Evolutionary conservation across 2,113 vertebrate genomes (phyloP).

Genomic region (Sinocyclocheilus grahami): DNA sequence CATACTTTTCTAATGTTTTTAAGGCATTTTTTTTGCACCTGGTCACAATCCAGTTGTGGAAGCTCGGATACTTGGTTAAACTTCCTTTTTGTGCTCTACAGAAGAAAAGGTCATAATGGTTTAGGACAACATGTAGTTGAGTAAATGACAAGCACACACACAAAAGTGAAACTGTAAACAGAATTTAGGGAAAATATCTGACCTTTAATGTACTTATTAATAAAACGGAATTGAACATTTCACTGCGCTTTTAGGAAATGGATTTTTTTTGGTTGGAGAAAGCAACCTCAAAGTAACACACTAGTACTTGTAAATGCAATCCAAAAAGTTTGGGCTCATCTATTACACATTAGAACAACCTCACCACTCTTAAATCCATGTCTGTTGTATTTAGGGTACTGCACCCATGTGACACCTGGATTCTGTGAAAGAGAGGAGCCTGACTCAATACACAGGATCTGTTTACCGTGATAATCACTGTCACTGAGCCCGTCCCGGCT

Average conservation of each 20-base stretch:
- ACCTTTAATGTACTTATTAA: neutral
- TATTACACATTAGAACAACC: neutral
- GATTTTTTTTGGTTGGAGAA: neutral
- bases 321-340: neutral
- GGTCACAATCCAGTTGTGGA: too few species aligned
- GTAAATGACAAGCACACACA: too few species aligned
- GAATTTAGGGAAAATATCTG: neutral
- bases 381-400: slow-evolving; percentile 32
- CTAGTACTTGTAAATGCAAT: neutral
- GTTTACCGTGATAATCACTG: slow-evolving; percentile 34
- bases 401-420: neutral
- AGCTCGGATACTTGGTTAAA: too few species aligned
- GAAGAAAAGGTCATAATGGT: too few species aligned
- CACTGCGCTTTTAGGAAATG: neutral
- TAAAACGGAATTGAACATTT: neutral
- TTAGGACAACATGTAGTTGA: too few species aligned
- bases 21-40: too few species aligned
- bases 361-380: neutral
- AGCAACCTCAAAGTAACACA: neutral
- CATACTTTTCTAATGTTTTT: too few species aligned
- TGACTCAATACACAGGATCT: slow-evolving; percentile 28
- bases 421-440: slow-evolving; percentile 22
- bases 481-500: slow-evolving; percentile 10
- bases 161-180: too few species aligned
- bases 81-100: too few species aligned